Evolutionary conservation across 2,113 vertebrate species (phyloP), one percentile per base, ranked within the genome.

Genomic region (Apteryx owenii): DNA sequence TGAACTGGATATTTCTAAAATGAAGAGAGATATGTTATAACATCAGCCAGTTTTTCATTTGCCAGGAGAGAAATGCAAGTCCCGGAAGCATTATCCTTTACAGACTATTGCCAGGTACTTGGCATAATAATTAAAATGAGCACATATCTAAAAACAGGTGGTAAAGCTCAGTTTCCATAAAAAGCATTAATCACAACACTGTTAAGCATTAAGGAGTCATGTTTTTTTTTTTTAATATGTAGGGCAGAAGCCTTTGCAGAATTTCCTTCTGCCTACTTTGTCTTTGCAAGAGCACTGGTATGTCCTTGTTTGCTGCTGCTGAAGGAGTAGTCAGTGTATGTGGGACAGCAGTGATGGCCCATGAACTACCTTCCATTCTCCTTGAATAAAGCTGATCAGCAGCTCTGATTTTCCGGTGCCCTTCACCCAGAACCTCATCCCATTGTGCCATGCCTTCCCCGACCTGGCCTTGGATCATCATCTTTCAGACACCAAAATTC

Each of bases 281-380:
- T 22, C 50, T 46, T 11, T 51, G 56, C 62, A 58, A 94, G 23
- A 93, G 40, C 26, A 11, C 7, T 29, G 42, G 1, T 22, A 66
- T 33, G 19, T 48, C 38, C 25, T 73, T 22, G 15, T 18, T 21
- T 65, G 78, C n/a, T 58, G 42, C 40, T 62, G 40, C 62, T 88
- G 87, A 79, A 40, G 58, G 21, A 80, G 14, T 4, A 51, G 31
- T 42, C 28, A 6, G 11, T 6, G 16, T 46, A 14, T 38, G 48
- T 16, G n/a, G 21, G 2, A 1, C 25, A 85, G 25, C 0, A 1
- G 7, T 16, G 12, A 18, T 25, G 12, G 29, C 28, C 66, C 8
- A 16, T 16, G 48, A 88, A 19, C 7, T 77, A 36, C 26, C 26
- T 44, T 77, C 16, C 17, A 17, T 33, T 58, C 56, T 85, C 29